Evolutionary conservation across 2,888 invertebrate species (phyloP), one percentile per base, ranked within the genome.

Genomic region (Caenorhabditis zanzibari): DNA sequence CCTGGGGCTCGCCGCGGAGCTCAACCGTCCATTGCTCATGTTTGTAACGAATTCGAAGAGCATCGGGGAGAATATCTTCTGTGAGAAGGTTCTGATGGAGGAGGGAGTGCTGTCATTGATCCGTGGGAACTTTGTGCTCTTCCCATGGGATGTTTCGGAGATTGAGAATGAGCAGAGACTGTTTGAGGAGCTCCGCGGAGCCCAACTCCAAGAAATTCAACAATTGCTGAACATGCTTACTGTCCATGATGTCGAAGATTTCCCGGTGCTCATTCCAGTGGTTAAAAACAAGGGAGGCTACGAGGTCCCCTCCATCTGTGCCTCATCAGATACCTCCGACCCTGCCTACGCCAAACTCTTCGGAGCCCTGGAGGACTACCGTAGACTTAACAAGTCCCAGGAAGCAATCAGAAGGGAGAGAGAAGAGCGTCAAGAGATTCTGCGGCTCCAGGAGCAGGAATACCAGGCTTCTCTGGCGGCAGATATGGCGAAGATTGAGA

Each of bases 1-100:
- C 14, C 6, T 59, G n/a, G 61, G 59, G n/a, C 68, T 77, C 3
- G 69, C 63, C 22, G 63, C 84, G 5, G 32, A 63, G 41, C 86
- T 98, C 96, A 95, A 97, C 87, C 96, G 96, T 93, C 94, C 97
- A 81, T 94, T 98, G 88, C 97, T 96, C 26, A 95, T 99, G 81
- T 99, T 98, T 94, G 94, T 99, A 32, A 98, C 99, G 93, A 97
- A 98, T 93, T 98, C 98, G 93, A 95, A 95, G 86, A 97, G 97
- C 90, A 96, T 98, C 76, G 94, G 97, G 89, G 95, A 97, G 49
- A 97, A 99, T 93, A 97, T 98, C 86, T 99, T 98, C 75, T 76
- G 83, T 9, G 49, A 54, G 12, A 59, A 84, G 82, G 82, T 86
- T 9, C 94, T 98, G 87, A 97, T 97, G 93, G 96, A 95, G 91